A percentile compares a stretch with the other conserved stretches of the same genome.
Evolutionary conservation across 2,888 invertebrate genomes (phyloP).

Genomic region (Thera britannica): DNA sequence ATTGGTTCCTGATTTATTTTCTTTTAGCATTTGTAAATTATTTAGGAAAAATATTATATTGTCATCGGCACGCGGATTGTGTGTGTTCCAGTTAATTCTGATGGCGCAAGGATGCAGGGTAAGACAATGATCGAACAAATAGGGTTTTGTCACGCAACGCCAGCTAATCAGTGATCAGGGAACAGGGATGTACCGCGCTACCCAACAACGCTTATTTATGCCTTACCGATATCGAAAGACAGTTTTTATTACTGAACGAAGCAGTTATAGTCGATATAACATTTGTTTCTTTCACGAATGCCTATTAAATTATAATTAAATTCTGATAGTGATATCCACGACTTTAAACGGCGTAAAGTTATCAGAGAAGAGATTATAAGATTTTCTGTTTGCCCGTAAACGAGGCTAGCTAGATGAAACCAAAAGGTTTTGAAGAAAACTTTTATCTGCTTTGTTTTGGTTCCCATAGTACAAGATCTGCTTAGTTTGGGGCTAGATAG

Average conservation of each 20-base stretch:
- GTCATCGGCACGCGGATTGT: slow-evolving; percentile 49
- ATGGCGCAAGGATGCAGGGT: slow-evolving; percentile 72
- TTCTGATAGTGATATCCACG: too few species aligned
- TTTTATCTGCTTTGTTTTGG: too few species aligned
- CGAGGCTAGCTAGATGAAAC: neutral
- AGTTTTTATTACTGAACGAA: slow-evolving; percentile 65
- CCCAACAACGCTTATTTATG: slow-evolving; percentile 78
- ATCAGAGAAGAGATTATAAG: neutral
- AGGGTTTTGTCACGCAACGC: slow-evolving; percentile 80
- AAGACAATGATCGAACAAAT: slow-evolving; percentile 83
- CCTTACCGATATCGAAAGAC: slow-evolving; percentile 70
- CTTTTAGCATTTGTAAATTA: too few species aligned
- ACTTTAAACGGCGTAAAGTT: too few species aligned
- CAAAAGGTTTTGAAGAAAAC: too few species aligned
- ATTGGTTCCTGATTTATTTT: too few species aligned
- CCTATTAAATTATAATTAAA: slow-evolving; percentile 5
- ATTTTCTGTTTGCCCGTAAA: neutral
- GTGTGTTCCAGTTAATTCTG: slow-evolving; percentile 70
- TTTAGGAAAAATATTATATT: too few species aligned
- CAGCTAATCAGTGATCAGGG: slow-evolving; percentile 75
- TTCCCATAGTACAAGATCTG: too few species aligned
- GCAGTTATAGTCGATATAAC: slow-evolving; percentile 62
- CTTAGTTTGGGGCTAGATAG: too few species aligned
- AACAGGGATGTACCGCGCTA: slow-evolving; percentile 73
- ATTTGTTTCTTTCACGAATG: slow-evolving; percentile 24